Conservation (phyloP, 1,140 invertebrate genomes). For the Atta colombica region DNA sequence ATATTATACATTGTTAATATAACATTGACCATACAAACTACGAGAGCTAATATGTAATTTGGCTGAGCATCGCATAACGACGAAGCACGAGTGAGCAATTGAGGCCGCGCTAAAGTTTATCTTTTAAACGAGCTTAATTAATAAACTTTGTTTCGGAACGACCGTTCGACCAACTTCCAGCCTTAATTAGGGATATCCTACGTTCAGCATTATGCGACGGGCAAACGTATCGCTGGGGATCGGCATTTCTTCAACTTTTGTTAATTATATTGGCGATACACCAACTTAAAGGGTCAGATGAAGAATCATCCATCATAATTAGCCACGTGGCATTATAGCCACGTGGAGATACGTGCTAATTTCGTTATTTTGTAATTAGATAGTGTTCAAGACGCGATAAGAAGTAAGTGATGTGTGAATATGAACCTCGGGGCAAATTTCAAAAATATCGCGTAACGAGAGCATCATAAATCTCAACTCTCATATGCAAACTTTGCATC, state of each 20-base stretch:
- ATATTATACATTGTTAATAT: slow-evolving; percentile 4
- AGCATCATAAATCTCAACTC: not conserved
- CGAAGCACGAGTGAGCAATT: not conserved
- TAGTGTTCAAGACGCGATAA: not conserved
- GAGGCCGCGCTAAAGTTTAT: slow-evolving; percentile 15
- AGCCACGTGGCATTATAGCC: slow-evolving; percentile 2
- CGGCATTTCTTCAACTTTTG: slow-evolving; percentile 14
- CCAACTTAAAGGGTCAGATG: slow-evolving; percentile 5
- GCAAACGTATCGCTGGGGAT: not conserved
- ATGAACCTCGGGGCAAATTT: slow-evolving; percentile 7
- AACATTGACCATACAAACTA: not conserved
- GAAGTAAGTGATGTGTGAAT: not conserved
- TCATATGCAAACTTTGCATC: slow-evolving; percentile 12
- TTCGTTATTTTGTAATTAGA: slow-evolving; percentile 45
- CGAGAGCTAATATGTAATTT: slow-evolving; percentile 28
- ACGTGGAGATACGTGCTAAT: slow-evolving; percentile 14
- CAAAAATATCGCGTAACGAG: not conserved
- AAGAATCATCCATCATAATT: slow-evolving; percentile 34
- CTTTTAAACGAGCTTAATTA: slow-evolving; percentile 58
- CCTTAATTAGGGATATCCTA: slow-evolving; percentile 38
- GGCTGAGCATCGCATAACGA: slow-evolving; percentile 32
- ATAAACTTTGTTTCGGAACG: slow-evolving; percentile 51
- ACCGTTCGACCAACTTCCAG: slow-evolving; percentile 31
- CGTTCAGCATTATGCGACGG: not conserved
- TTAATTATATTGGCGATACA: slow-evolving; percentile 33